These are phyloP conservation scores for Aphelenchoides avenae DNA, from an alignment of 1,140 invertebrate genomes.

Conservation along the genomic window DNA sequence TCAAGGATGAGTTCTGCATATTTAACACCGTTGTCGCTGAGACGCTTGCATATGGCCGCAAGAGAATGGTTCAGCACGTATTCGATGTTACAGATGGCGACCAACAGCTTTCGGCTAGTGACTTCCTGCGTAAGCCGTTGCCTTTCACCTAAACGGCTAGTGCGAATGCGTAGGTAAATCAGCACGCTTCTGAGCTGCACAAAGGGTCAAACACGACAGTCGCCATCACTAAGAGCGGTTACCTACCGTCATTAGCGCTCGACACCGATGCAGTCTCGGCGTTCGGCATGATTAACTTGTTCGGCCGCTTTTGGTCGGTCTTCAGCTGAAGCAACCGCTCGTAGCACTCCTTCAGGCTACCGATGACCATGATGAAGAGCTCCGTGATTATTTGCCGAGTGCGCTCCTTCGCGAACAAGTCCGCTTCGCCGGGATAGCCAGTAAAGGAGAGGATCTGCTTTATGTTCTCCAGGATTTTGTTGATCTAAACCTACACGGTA, in stretches of 20 bases:
- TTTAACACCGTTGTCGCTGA: slow-evolving; percentile 54
- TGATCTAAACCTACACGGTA: slow-evolving; percentile 43
- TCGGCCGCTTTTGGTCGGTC: slow-evolving; percentile 27
- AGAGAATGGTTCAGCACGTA: slow-evolving; percentile 50
- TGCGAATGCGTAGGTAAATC: slow-evolving; percentile 1
- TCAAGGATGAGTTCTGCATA: slow-evolving; percentile 49
- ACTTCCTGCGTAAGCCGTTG: slow-evolving; percentile 20
- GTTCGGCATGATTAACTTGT: slow-evolving; percentile 18
- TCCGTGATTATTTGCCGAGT: slow-evolving; percentile 43
- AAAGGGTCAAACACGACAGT: neutral
- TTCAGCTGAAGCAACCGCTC: slow-evolving; percentile 42
- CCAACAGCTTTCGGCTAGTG: slow-evolving; percentile 42
- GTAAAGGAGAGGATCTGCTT: slow-evolving; percentile 40
- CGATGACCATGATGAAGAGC: slow-evolving; percentile 42
- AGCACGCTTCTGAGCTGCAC: neutral
- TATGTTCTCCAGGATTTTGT: slow-evolving; percentile 44
- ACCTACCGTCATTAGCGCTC: slow-evolving; percentile 10
- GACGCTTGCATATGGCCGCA: slow-evolving; percentile 44
- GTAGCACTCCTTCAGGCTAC: slow-evolving; percentile 44
- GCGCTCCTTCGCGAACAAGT: slow-evolving; percentile 49
- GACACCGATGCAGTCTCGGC: slow-evolving; percentile 14
- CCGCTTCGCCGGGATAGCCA: slow-evolving; percentile 47
- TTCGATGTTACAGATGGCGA: slow-evolving; percentile 54
- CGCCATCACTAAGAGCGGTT: neutral
- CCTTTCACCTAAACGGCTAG: neutral